Percentiles rank a stretch among this genome's conserved stretches.
These are phyloP conservation scores for Lutraria lutraria DNA, from an alignment of 2,888 invertebrate genomes.

Conservation along the genomic window DNA sequence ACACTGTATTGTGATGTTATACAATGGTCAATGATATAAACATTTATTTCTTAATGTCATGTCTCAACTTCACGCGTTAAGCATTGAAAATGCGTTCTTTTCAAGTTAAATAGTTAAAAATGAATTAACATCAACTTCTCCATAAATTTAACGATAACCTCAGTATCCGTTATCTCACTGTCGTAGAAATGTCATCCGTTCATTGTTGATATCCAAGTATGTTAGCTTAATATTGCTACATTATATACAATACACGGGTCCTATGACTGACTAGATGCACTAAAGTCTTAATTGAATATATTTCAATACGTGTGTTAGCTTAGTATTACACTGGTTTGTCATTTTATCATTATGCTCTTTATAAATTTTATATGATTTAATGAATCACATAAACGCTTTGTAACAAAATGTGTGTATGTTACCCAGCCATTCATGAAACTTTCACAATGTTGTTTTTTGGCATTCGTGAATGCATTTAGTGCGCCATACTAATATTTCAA, in stretches of 20 bases:
- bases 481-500: neutral
- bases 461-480: neutral
- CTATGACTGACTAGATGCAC: neutral
- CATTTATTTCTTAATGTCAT: no score
- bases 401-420: neutral
- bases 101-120: neutral
- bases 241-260: neutral
- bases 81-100: neutral
- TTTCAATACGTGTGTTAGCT: neutral
- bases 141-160: neutral
- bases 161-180: neutral
- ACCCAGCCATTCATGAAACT: conserved; percentile 9
- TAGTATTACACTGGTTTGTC: neutral
- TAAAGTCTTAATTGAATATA: neutral
- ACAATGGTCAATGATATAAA: no score
- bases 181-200: neutral
- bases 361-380: conserved; percentile 1
- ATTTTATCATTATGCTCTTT: neutral
- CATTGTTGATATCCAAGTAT: neutral
- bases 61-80: no score
- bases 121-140: neutral
- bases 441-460: neutral
- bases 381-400: neutral
- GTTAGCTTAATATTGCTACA: neutral
- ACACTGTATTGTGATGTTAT: no score